Conservation (phyloP, 2,888 invertebrate species). For the Meganola albula region DNA sequence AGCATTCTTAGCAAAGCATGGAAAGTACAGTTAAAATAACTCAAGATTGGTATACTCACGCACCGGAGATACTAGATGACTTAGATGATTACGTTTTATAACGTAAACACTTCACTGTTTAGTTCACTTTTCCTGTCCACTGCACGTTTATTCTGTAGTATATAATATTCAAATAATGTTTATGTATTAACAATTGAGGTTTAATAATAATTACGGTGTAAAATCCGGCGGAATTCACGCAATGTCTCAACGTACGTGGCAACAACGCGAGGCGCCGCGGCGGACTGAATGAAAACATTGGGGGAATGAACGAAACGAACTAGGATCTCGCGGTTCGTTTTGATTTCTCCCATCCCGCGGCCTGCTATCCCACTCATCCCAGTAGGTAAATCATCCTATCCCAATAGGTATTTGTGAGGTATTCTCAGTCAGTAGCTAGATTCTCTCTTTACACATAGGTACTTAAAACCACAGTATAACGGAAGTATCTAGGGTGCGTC, state of each 20-base stretch:
- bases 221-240: too few species aligned
- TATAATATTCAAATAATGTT: slow-evolving; percentile 34
- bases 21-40: slow-evolving; percentile 69
- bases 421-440: too few species aligned
- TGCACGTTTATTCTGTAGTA: slow-evolving; percentile 42
- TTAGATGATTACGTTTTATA: slow-evolving; percentile 43
- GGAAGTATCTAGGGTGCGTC: too few species aligned
- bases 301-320: slow-evolving; percentile 26
- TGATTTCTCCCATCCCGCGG: too few species aligned
- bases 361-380: too few species aligned
- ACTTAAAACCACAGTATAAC: too few species aligned
- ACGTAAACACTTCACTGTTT: slow-evolving; percentile 36
- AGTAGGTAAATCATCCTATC: too few species aligned
- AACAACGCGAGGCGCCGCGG: slow-evolving; percentile 46
- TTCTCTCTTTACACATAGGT: too few species aligned
- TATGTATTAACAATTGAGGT: slow-evolving; percentile 50
- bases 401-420: too few species aligned
- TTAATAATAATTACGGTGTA: too few species aligned
- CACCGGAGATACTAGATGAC: slow-evolving; percentile 42
- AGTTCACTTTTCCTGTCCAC: slow-evolving; percentile 48
- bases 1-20: slow-evolving; percentile 48
- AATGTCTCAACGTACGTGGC: slow-evolving; percentile 18
- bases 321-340: slow-evolving; percentile 35
- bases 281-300: slow-evolving; percentile 40
- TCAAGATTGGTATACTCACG: slow-evolving; percentile 67